Conservation (phyloP, 2,797 vertebrate species). For the Sebastes itinus region DNA sequence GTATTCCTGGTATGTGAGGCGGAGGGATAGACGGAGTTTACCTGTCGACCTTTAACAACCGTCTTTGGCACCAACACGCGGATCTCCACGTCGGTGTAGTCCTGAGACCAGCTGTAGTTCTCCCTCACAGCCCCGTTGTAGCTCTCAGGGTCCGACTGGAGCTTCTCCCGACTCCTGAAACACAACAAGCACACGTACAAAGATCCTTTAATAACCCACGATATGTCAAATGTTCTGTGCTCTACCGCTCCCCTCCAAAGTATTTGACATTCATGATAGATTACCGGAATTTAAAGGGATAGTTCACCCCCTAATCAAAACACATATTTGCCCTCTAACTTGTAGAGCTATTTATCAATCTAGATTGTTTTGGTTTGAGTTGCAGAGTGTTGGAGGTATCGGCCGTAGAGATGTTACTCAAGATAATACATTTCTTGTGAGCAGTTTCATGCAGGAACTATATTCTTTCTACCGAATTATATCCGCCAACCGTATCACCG, state of each 20-base stretch:
- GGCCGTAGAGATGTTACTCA: no score
- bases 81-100: slow-evolving; percentile 94
- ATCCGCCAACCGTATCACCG: no score
- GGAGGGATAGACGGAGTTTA: slow-evolving; percentile 52
- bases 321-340: no score
- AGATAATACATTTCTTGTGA: no score
- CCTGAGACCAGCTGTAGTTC: slow-evolving; percentile 96
- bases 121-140: slow-evolving; percentile 95
- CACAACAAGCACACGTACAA: neutral
- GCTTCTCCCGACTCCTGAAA: slow-evolving; percentile 82
- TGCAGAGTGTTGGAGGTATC: no score
- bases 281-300: no score
- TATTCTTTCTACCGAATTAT: no score
- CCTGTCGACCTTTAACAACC: slow-evolving; percentile 93
- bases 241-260: fast-evolving
- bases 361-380: no score
- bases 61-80: slow-evolving; percentile 89
- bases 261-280: neutral
- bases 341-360: no score
- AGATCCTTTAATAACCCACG: neutral
- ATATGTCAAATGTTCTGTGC: neutral
- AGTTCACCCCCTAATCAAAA: no score
- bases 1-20: fast-evolving
- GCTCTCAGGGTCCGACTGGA: slow-evolving; percentile 90
- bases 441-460: no score